These are phyloP conservation scores for Eristalinus sepulchralis DNA, from an alignment of 2,888 invertebrate species.

Conservation along the genomic window DNA sequence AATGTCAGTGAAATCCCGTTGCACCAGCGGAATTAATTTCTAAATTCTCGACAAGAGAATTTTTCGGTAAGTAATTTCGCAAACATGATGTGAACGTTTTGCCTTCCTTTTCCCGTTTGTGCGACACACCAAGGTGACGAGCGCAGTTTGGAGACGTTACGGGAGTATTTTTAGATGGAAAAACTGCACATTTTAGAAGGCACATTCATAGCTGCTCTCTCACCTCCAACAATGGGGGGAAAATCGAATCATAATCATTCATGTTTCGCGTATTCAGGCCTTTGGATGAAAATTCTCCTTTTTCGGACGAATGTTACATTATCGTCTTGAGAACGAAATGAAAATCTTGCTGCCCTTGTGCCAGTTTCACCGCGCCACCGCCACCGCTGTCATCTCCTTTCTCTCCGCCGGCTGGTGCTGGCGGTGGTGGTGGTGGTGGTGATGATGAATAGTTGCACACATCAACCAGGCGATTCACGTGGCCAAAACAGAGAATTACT, in stretches of 20 bases:
- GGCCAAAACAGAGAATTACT: constrained; percentile 1
- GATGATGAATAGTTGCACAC: not conserved
- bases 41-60: not conserved
- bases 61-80: constrained; percentile 16
- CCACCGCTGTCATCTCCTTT: constrained; percentile 17
- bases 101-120: not conserved
- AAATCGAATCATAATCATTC: not conserved
- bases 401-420: not conserved
- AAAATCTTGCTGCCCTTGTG: constrained; percentile 56
- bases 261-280: not conserved
- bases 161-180: constrained; percentile 24
- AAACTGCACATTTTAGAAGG: constrained; percentile 4
- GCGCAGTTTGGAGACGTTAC: not conserved
- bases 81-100: not conserved
- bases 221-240: not conserved
- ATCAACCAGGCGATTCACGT: constrained; percentile 35
- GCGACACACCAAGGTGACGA: not conserved
- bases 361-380: constrained; percentile 11
- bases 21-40: constrained; percentile 40
- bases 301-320: constrained; percentile 20
- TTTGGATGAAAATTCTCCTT: constrained; percentile 1
- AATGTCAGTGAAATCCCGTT: constrained; percentile 64
- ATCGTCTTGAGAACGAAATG: not conserved
- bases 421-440: not conserved
- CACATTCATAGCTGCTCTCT: not conserved